phyloP scores from a whole-genome alignment of 1,140 invertebrate genomes.

The Drosophila pseudoananassae region DNA sequence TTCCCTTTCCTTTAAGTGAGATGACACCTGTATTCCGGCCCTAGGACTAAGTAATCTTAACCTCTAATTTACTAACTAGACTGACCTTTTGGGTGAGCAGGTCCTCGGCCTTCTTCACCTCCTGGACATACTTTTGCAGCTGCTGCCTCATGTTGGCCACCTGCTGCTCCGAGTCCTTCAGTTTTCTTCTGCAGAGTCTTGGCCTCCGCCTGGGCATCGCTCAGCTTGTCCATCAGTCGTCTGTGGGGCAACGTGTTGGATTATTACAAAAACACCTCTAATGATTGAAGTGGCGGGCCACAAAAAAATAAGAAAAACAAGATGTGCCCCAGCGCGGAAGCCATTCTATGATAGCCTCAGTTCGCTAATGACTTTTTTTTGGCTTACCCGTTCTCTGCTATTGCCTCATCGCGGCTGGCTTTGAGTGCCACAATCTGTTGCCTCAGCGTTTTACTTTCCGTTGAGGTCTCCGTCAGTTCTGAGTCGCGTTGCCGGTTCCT shows the following conservation, averaged over 20 bases:
- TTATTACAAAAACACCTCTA: slow-evolving; percentile 45
- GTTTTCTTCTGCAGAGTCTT: slow-evolving; percentile 85
- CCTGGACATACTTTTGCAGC: slow-evolving; percentile 87
- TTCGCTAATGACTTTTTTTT: slow-evolving; percentile 48
- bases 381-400: slow-evolving; percentile 78
- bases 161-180: slow-evolving; percentile 86
- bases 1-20: slow-evolving; percentile 86
- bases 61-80: slow-evolving; percentile 15
- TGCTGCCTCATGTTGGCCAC: slow-evolving; percentile 87
- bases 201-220: slow-evolving; percentile 83
- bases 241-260: slow-evolving; percentile 36
- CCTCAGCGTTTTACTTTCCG: slow-evolving; percentile 76
- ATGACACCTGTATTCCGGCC: slow-evolving; percentile 50
- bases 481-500: slow-evolving; percentile 72
- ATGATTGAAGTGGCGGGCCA: slow-evolving; percentile 20
- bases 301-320: slow-evolving; percentile 12
- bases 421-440: slow-evolving; percentile 78
- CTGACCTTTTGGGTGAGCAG: slow-evolving; percentile 86
- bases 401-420: slow-evolving; percentile 75
- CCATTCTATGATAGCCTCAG: slow-evolving; percentile 47
- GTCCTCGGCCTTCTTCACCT: slow-evolving; percentile 88
- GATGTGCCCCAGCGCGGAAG: slow-evolving; percentile 35
- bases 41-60: slow-evolving; percentile 20
- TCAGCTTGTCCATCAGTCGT: slow-evolving; percentile 67
- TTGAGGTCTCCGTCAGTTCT: slow-evolving; percentile 72